Conservation (phyloP, 2,113 vertebrate species). For the Dromiciops gliroides region DNA sequence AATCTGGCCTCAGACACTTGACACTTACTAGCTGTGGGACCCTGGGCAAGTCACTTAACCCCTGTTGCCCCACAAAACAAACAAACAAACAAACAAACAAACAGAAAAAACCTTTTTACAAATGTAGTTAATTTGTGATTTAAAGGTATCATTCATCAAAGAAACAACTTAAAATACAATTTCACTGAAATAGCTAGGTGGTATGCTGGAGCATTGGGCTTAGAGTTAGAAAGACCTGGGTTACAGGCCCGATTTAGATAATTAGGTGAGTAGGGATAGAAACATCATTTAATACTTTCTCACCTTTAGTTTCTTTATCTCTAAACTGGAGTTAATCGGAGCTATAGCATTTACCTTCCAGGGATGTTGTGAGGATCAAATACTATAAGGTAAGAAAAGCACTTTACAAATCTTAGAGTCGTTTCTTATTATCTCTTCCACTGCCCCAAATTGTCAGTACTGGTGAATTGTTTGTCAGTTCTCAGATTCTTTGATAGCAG, state of each 20-base stretch:
- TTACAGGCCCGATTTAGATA: background rate
- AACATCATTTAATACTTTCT: background rate
- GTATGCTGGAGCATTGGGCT: background rate
- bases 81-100: too few species aligned
- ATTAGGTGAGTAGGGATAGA: background rate
- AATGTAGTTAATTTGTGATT: background rate
- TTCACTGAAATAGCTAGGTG: background rate
- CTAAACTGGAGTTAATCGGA: background rate
- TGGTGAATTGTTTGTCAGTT: conserved; percentile 32
- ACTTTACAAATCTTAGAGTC: conserved; percentile 22
- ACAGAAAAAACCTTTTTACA: background rate
- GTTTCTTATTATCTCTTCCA: conserved; percentile 27
- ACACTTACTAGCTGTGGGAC: too few species aligned
- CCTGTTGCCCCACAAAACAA: too few species aligned
- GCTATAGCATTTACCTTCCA: background rate
- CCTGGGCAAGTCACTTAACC: too few species aligned
- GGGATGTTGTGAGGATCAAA: background rate
- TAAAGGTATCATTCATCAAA: background rate
- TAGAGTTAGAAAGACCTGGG: background rate
- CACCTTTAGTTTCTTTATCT: background rate
- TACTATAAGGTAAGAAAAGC: conserved; percentile 20
- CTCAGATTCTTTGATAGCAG: conserved; percentile 16
- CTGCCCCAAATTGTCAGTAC: background rate
- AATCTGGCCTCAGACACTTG: too few species aligned
- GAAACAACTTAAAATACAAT: background rate